Conservation (phyloP, 2,113 vertebrate genomes). For the Neoarius graeffei region DNA sequence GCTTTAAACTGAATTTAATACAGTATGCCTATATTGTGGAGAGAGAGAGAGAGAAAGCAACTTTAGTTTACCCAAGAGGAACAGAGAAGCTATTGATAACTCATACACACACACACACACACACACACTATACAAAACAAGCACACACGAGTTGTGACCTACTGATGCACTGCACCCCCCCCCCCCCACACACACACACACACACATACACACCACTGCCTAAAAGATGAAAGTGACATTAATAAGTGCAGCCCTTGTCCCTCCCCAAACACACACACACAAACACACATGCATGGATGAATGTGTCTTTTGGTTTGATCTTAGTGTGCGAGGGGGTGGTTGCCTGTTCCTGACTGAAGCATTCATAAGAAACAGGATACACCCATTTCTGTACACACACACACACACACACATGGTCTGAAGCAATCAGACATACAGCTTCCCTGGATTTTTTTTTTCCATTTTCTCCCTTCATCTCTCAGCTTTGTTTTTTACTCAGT, state of each 20-base stretch:
- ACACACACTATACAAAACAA: conserved; percentile 29
- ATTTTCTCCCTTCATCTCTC: neutral
- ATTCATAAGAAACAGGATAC: conserved; percentile 41
- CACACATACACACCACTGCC: conserved; percentile 4
- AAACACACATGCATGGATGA: conserved; percentile 13
- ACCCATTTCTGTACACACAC: conserved; percentile 37
- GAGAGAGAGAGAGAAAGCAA: neutral
- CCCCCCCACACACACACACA: neutral
- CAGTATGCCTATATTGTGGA: neutral
- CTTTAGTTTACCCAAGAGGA: conserved; percentile 47
- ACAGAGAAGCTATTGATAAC: conserved; percentile 54
- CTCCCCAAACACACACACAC: conserved; percentile 12
- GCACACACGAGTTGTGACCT: conserved; percentile 23
- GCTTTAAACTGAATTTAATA: conserved; percentile 32
- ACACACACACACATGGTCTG: neutral
- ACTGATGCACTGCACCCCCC: conserved; percentile 11
- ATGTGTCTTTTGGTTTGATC: conserved; percentile 46
- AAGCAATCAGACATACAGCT: neutral
- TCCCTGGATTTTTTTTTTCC: neutral
- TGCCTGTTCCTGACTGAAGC: conserved; percentile 39
- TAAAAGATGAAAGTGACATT: conserved; percentile 27
- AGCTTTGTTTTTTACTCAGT: neutral
- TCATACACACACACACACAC: conserved; percentile 14
- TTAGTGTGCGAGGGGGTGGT: conserved; percentile 9
- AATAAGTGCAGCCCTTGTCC: conserved; percentile 21